Evolutionary conservation across 2,888 invertebrate species (phyloP), one percentile per base, ranked within the genome.

Genomic region (Laspeyria flexula): DNA sequence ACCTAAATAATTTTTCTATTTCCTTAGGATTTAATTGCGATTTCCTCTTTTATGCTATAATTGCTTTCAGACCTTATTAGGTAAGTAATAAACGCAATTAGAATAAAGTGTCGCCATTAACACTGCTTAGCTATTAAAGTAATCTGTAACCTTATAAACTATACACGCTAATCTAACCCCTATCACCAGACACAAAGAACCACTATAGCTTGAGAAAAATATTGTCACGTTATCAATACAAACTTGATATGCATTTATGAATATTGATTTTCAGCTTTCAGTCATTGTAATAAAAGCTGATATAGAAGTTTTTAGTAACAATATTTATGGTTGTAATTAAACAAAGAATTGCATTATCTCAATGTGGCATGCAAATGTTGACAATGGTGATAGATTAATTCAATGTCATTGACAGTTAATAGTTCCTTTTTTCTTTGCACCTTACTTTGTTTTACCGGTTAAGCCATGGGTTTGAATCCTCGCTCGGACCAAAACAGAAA

Each of bases 361-460:
- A 72, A 81, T 60, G 59, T 68, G 71, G 73, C 79, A 88, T 88
- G 87, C 86, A 86, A 88, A 88, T 88, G 67, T 77, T 50, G 78
- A 86, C 85, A 88, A 88, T 88, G 58, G 85, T 71, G 79, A 70
- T 84, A 82, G 71, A 76, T 57, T 4, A 33, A 43, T 39, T 47
- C 43, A 47, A 50, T 44, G 50, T 40, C 43, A 34, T 21, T 41
- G 12, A 33, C 4, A 18, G 21, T 7, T n/a, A n/a, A n/a, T n/a
- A n/a, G 5, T 11, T 12, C n/a, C 13, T 10, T 15, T 29, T 11
- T 23, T 4, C 4, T 11, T 39, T 15, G 27, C 4, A 27, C 13
- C 1, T 31, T 31, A 31, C 13, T 31, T n/a, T n/a, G n/a, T n/a
- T n/a, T n/a, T n/a, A n/a, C n/a, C n/a, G n/a, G n/a, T n/a, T n/a